Evolutionary conservation across 2,797 vertebrate species (phyloP).

Genomic region (Manis pentadactyla): DNA sequence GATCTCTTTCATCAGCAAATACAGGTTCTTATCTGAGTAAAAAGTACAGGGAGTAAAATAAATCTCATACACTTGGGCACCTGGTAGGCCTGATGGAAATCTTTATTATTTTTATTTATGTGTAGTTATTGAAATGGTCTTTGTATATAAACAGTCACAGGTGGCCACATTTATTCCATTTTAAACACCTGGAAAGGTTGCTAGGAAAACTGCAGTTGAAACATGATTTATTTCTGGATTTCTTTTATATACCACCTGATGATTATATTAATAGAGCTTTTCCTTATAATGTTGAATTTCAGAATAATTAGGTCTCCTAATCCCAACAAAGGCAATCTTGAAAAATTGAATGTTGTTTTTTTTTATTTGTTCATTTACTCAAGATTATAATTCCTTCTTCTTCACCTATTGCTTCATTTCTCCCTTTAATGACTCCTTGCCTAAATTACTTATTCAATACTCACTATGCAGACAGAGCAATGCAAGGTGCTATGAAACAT

Average conservation of each 20-base stretch:
- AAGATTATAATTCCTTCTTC: neutral
- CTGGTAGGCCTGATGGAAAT: neutral
- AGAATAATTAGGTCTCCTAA: neutral
- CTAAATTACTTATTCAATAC: neutral
- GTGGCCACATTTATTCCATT: neutral
- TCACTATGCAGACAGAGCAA: neutral
- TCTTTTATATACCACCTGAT: neutral
- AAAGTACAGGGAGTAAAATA: neutral
- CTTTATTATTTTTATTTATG: neutral
- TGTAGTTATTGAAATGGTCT: neutral
- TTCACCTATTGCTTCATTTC: neutral
- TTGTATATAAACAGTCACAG: neutral
- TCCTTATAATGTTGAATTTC: neutral
- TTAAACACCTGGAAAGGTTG: neutral
- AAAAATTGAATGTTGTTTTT: neutral
- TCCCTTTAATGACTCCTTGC: neutral
- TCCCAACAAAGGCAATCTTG: neutral
- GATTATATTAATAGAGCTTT: neutral
- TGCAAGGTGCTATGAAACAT: neutral
- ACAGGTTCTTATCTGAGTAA: neutral
- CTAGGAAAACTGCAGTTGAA: neutral
- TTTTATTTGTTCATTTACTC: neutral
- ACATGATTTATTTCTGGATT: neutral
- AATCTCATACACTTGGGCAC: neutral
- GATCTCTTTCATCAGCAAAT: neutral